Percentiles rank a stretch among this genome's conserved stretches.
Evolutionary conservation across 2,888 invertebrate species (phyloP).

Genomic region (Pristionchus exspectatus): DNA sequence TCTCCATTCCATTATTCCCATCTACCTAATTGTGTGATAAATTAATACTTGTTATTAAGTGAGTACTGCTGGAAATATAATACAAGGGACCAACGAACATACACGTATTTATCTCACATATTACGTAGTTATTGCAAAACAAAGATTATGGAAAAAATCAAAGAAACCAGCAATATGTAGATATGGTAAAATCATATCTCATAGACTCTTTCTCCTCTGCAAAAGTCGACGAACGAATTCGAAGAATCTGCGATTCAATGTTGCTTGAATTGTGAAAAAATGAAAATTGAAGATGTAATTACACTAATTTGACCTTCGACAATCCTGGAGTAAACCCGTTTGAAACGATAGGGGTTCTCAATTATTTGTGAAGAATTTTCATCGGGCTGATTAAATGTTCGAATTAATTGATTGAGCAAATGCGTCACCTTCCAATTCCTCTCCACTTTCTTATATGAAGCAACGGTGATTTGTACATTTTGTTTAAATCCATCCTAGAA

Average conservation of each 20-base stretch:
- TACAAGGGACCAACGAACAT: not conserved
- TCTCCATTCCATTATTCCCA: not conserved
- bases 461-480: not conserved
- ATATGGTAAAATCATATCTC: not conserved
- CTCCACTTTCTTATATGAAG: not conserved
- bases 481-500: not conserved
- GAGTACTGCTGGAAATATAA: not conserved
- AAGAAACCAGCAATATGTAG: not conserved
- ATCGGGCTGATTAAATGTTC: not conserved
- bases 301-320: not conserved
- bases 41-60: not conserved
- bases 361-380: not conserved
- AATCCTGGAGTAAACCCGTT: not conserved
- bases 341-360: conserved; percentile 5
- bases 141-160: not conserved
- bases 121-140: not conserved
- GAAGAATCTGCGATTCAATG: not conserved
- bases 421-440: not conserved
- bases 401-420: not conserved
- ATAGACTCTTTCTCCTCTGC: not conserved
- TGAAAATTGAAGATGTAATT: not conserved
- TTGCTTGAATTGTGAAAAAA: not conserved
- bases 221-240: conserved; percentile 6
- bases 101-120: not conserved
- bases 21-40: not conserved